phyloP scores from a whole-genome alignment of 64 coral and sea anemone species.

The Dendrophyllia cribrosa region DNA sequence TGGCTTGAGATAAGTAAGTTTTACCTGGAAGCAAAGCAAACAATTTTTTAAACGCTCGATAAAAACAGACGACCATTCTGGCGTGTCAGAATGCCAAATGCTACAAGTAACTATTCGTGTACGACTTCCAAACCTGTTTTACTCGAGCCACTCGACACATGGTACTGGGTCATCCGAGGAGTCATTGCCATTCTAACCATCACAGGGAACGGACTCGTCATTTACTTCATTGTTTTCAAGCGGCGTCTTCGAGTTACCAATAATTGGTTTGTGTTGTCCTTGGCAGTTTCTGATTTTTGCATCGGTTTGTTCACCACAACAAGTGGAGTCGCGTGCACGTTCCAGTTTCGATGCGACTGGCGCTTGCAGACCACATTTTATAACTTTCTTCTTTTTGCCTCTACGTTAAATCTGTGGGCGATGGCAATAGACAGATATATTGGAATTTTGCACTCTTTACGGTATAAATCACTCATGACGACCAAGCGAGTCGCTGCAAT shows the following conservation, averaged over 20 bases:
- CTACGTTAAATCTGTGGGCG: slow-evolving; percentile 6
- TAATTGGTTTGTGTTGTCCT: slow-evolving; percentile 66
- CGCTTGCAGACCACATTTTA: background rate
- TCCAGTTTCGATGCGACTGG: slow-evolving; percentile 23
- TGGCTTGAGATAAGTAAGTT: too few species aligned
- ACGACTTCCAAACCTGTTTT: background rate
- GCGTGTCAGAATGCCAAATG: background rate
- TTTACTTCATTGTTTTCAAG: slow-evolving; percentile 40
- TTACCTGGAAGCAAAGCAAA: too few species aligned
- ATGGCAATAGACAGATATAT: slow-evolving; percentile 30
- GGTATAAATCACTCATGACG: slow-evolving; percentile 31
- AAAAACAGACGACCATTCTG: too few species aligned
- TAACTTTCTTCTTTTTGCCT: slow-evolving; percentile 17
- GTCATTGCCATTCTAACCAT: slow-evolving; percentile 45
- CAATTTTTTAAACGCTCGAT: too few species aligned
- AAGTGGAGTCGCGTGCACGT: background rate
- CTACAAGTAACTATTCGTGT: background rate
- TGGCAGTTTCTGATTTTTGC: slow-evolving; percentile 44
- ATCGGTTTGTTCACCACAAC: slow-evolving; percentile 32
- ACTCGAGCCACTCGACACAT: background rate
- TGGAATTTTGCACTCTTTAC: background rate
- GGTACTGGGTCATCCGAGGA: slow-evolving; percentile 50
- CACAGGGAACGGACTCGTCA: slow-evolving; percentile 54
- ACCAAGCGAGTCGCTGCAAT: background rate
- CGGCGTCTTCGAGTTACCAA: slow-evolving; percentile 27